These are phyloP conservation scores for Panthera uncia DNA, from an alignment of 2,113 vertebrate species.

Conservation along the genomic window DNA sequence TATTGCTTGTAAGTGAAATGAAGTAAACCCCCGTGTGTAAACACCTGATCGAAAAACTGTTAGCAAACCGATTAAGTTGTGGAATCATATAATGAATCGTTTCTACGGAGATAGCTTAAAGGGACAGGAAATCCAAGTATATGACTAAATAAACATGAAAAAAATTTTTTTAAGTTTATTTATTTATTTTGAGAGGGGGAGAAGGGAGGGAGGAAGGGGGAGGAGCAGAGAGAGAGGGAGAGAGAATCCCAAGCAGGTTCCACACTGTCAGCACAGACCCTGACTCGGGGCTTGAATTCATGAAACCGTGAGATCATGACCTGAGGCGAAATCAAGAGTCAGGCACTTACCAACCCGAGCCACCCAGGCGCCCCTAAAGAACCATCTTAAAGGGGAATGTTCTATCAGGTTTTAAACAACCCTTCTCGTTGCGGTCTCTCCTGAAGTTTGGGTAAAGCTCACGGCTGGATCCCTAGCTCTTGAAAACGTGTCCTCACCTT, in stretches of 20 bases:
- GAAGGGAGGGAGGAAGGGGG: too few species aligned
- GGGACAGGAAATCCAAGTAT: constrained; percentile 68
- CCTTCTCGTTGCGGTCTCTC: neutral
- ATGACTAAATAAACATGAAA: constrained; percentile 52
- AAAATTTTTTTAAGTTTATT: too few species aligned
- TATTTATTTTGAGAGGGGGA: too few species aligned
- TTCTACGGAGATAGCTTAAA: constrained; percentile 73
- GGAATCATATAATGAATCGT: constrained; percentile 71
- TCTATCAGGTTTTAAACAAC: constrained; percentile 11
- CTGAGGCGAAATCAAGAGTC: too few species aligned
- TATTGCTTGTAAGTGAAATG: constrained; percentile 54
- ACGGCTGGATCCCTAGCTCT: neutral
- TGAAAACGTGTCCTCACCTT: neutral
- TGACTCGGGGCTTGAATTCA: too few species aligned
- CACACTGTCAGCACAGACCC: too few species aligned
- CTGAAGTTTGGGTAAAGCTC: neutral
- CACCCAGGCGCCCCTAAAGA: neutral
- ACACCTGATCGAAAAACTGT: constrained; percentile 65
- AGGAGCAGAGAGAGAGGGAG: too few species aligned
- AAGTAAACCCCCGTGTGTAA: constrained; percentile 65
- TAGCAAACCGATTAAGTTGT: constrained; percentile 70
- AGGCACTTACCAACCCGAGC: too few species aligned
- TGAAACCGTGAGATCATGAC: too few species aligned
- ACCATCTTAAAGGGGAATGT: constrained; percentile 62
- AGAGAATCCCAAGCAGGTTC: too few species aligned